phyloP scores from a whole-genome alignment of 92 coral and sea anemone genomes.

The Siderastrea siderea region DNA sequence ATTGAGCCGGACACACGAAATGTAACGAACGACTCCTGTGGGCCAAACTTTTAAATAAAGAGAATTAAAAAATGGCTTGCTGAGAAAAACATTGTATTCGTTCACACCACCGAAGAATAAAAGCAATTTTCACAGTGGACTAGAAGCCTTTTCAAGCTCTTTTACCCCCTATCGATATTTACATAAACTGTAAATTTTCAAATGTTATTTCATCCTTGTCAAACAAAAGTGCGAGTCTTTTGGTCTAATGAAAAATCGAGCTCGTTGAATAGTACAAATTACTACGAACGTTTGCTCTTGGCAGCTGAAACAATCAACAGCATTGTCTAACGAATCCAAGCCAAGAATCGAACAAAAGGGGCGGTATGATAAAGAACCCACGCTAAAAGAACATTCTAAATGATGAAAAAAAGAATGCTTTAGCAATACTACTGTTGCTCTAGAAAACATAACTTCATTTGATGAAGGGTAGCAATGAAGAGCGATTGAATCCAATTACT shows the following conservation, averaged over 20 bases:
- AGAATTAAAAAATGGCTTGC: slow-evolving; percentile 24
- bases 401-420: slow-evolving; percentile 20
- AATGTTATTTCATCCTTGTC: slow-evolving; percentile 73
- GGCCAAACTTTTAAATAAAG: not conserved
- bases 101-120: slow-evolving; percentile 15
- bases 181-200: slow-evolving; percentile 74
- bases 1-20: not conserved
- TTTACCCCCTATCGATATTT: slow-evolving; percentile 65
- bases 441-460: slow-evolving; percentile 8
- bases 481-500: not conserved
- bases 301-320: slow-evolving; percentile 76
- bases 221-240: slow-evolving; percentile 67
- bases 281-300: slow-evolving; percentile 74
- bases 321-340: slow-evolving; percentile 50
- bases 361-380: slow-evolving; percentile 80
- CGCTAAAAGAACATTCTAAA: slow-evolving; percentile 64
- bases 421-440: slow-evolving; percentile 11
- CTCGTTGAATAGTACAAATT: slow-evolving; percentile 86
- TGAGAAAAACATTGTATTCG: slow-evolving; percentile 22
- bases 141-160: slow-evolving; percentile 48
- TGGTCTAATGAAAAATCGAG: slow-evolving; percentile 86
- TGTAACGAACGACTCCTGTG: not conserved
- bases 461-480: not conserved
- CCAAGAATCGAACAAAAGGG: slow-evolving; percentile 47
- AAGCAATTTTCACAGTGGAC: slow-evolving; percentile 42